Conservation (phyloP, 1,140 invertebrate species). For the Eumaeus atala region DNA sequence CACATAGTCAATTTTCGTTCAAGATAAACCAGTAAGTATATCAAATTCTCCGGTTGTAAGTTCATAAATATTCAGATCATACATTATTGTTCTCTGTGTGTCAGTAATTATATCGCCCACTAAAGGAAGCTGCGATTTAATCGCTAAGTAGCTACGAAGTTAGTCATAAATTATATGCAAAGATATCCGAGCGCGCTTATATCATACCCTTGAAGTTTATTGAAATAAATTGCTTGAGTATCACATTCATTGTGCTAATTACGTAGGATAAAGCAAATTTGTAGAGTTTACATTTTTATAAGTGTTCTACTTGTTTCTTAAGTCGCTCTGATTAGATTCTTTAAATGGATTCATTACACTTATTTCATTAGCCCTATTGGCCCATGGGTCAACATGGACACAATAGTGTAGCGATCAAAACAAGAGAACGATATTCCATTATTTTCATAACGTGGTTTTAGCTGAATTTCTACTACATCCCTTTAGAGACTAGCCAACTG, state of each 20-base stretch:
- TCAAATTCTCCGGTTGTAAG: conserved; percentile 55
- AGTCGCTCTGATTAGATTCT: too few relatives aligned
- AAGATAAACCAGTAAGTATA: conserved; percentile 64
- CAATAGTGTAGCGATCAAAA: too few relatives aligned
- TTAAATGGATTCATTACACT: too few relatives aligned
- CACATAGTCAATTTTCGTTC: conserved; percentile 68
- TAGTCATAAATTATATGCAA: conserved; percentile 56
- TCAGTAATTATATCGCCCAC: conserved; percentile 73
- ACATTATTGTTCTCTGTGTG: conserved; percentile 70
- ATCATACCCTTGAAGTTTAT: conserved; percentile 14
- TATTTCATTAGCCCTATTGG: too few relatives aligned
- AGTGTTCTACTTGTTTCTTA: too few relatives aligned
- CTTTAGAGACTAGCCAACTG: too few relatives aligned
- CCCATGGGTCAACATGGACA: too few relatives aligned
- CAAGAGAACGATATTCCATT: too few relatives aligned
- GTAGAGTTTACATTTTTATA: neutral
- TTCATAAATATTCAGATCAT: conserved; percentile 72
- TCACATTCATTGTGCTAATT: conserved; percentile 8
- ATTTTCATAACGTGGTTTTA: too few relatives aligned
- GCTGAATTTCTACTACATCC: too few relatives aligned
- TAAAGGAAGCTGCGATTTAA: conserved; percentile 61
- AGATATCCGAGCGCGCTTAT: conserved; percentile 23
- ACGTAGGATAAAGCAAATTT: conserved; percentile 4
- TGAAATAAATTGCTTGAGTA: conserved; percentile 3
- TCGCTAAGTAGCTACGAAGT: conserved; percentile 61